Conservation (phyloP, 2,797 vertebrate species). For the Channa striata region DNA sequence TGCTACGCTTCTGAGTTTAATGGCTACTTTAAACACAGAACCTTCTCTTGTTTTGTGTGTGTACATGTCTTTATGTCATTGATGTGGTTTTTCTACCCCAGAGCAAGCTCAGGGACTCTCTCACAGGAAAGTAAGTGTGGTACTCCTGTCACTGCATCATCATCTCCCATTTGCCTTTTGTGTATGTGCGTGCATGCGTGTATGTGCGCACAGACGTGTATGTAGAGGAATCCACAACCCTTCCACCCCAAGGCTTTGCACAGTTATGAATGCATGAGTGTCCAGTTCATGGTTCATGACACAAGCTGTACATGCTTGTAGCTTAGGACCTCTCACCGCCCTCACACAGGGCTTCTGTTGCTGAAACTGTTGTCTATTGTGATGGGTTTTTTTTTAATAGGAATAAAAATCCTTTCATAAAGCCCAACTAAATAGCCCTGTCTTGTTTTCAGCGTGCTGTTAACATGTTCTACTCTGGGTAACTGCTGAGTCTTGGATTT, state of each 20-base stretch:
- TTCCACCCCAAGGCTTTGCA: constrained; percentile 77
- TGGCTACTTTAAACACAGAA: constrained; percentile 72
- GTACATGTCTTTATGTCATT: constrained; percentile 78
- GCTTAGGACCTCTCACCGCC: constrained; percentile 76
- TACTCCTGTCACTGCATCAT: constrained; percentile 79
- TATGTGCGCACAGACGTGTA: constrained; percentile 57
- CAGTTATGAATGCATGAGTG: constrained; percentile 89
- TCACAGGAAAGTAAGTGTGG: constrained; percentile 98
- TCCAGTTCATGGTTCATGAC: constrained; percentile 71
- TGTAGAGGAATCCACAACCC: constrained; percentile 56
- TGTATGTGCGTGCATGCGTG: constrained; percentile 70
- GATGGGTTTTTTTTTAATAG: background rate
- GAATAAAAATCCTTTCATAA: background rate
- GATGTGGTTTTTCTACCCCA: constrained; percentile 92
- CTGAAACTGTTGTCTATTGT: background rate
- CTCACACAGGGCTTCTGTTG: constrained; percentile 54
- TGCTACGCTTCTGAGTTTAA: constrained; percentile 27
- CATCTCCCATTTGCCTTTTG: constrained; percentile 60
- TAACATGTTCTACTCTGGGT: constrained; percentile 22
- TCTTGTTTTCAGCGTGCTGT: constrained; percentile 26
- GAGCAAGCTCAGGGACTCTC: constrained; percentile 98
- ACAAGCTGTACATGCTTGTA: constrained; percentile 69
- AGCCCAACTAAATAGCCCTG: background rate
- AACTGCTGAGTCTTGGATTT: constrained; percentile 38
- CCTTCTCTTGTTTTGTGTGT: constrained; percentile 76